Base-by-base conservation (phyloP, 2,113 vertebrate species). In the Poecile atricapillus region DNA sequence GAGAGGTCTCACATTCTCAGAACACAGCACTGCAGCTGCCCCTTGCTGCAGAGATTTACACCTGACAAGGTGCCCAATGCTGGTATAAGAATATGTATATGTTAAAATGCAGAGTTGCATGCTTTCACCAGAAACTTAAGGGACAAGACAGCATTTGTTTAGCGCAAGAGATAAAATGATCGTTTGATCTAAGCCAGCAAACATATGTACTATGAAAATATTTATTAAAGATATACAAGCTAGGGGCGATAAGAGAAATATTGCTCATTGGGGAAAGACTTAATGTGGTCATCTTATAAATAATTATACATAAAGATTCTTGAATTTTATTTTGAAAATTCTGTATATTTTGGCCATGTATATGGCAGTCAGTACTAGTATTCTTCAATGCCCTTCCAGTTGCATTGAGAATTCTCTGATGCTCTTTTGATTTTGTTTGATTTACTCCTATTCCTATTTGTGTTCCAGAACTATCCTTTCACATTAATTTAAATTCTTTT, bases 191-290 rank as follows among this genome's bases (percentile, higher is more conserved):
- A 79, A 47, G 4, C 43, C 25, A 52, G 19, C 13, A 71, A 70
- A 43, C 8, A 7, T 6, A 35, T 2, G 3, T 21, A 49, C 7
- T 28, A 12, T 12, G 25, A 85, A 74, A 87, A 37, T 78, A 87
- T 68, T 79, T 91, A 46, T 35, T 41, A 55, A 84, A 71, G 10
- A n/a, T 52, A 59, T 4, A 30, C 0, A 20, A 63, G 11, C 22
- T 49, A 73, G 25, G 10, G 8, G 33, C 13, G 3, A 70, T 71
- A 47, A 2, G 0, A 37, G 76, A 53, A 9, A 15, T 23, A 53
- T 13, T 33, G 11, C 35, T 13, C 0, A 1, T 1, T 5, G 3
- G 6, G 10, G 9, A 46, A 79, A 56, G 22, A 22, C 5, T 71
- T 68, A 58, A 3, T 52, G 9, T 37, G 5, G 6, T 46, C 20